phyloP scores from a whole-genome alignment of 2,888 invertebrate genomes.

The Schizotus pectinicornis region DNA sequence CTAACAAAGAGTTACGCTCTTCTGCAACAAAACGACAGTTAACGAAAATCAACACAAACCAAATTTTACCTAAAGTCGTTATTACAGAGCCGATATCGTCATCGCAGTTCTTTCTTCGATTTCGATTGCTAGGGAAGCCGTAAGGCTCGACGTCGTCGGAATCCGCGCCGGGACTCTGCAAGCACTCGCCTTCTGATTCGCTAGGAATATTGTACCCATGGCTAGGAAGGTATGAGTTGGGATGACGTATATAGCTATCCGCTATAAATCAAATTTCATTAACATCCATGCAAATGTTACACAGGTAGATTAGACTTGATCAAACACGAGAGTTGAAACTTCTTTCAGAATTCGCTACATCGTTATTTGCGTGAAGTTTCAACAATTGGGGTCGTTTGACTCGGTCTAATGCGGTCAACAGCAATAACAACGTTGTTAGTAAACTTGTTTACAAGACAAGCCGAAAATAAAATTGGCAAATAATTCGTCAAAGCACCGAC shows the following conservation, averaged over 20 bases:
- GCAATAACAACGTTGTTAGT: no score
- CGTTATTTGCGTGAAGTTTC: no score
- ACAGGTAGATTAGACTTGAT: background rate
- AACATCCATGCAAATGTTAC: background rate
- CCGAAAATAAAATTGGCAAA: no score
- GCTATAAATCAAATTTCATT: conserved; percentile 36
- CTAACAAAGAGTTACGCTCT: conserved; percentile 78
- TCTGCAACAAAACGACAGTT: conserved; percentile 57
- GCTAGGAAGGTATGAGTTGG: conserved; percentile 80
- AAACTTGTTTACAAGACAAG: no score
- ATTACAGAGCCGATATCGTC: conserved; percentile 73
- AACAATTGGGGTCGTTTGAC: no score
- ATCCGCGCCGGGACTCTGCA: conserved; percentile 57
- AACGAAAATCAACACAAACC: background rate
- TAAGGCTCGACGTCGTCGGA: conserved; percentile 61
- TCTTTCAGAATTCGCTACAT: no score
- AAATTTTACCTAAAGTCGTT: conserved; percentile 65
- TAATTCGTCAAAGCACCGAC: no score
- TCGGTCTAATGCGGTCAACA: no score
- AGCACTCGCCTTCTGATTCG: conserved; percentile 66
- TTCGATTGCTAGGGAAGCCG: conserved; percentile 60
- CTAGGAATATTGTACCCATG: conserved; percentile 70
- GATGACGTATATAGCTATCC: conserved; percentile 80
- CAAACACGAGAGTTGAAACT: no score
- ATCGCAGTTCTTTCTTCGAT: conserved; percentile 60